Evolutionary conservation across 2,113 vertebrate genomes (phyloP).

Genomic region (Crocuta crocuta): DNA sequence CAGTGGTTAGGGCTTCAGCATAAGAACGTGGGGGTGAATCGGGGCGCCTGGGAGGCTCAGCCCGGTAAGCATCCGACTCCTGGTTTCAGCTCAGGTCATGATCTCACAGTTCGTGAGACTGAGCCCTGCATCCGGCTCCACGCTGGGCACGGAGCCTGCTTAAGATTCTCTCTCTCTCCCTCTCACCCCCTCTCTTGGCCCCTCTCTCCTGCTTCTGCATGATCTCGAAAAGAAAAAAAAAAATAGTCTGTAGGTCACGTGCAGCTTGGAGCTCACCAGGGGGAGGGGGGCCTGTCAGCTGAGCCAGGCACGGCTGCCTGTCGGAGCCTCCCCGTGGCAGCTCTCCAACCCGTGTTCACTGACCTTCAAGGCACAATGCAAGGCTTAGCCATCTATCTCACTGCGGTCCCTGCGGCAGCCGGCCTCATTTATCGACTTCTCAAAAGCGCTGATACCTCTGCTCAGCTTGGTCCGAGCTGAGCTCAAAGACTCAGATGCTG

Average conservation of each 20-base stretch:
- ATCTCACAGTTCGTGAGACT: too few species aligned
- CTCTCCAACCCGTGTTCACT: neutral
- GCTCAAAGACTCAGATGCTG: neutral
- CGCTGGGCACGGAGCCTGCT: too few species aligned
- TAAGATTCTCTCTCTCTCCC: too few species aligned
- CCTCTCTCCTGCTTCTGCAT: neutral
- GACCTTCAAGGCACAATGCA: neutral
- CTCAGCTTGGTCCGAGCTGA: neutral
- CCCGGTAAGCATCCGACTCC: too few species aligned
- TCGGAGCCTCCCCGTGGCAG: neutral
- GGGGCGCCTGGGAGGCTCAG: too few species aligned
- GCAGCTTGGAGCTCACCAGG: fast-evolving
- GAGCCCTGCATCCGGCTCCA: too few species aligned
- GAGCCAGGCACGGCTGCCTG: neutral
- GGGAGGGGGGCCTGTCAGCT: neutral
- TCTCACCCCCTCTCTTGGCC: too few species aligned
- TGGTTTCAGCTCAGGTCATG: too few species aligned
- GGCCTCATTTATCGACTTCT: neutral
- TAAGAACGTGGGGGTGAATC: too few species aligned
- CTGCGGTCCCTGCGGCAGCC: neutral
- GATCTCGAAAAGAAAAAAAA: too few species aligned
- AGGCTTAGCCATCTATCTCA: neutral
- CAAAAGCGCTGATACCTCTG: neutral
- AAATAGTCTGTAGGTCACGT: fast-evolving
- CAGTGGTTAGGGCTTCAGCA: neutral